Percentiles rank a stretch among this genome's conserved stretches.
phyloP scores from a whole-genome alignment of 1,140 invertebrate species.

The Dreissena polymorpha region DNA sequence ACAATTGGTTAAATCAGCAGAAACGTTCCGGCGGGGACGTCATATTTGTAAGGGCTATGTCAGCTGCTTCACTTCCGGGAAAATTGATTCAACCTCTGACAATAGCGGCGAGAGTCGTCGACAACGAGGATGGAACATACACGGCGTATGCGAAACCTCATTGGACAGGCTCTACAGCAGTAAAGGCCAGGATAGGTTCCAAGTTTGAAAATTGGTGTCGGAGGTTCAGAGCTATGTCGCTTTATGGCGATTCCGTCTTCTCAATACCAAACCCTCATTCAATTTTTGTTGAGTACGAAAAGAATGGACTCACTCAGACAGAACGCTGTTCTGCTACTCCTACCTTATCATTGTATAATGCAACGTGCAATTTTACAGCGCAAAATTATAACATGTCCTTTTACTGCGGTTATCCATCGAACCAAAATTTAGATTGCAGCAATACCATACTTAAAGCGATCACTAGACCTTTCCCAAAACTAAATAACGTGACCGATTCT shows the following conservation, averaged over 20 bases:
- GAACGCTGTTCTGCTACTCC: not conserved
- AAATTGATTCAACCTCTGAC: no score
- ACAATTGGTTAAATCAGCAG: no score
- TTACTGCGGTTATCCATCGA: not conserved
- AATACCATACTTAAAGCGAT: not conserved
- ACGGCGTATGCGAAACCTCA: not conserved
- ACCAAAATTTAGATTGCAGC: not conserved
- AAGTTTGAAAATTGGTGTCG: not conserved
- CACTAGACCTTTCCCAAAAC: not conserved
- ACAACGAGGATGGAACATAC: constrained; percentile 2
- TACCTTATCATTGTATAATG: not conserved
- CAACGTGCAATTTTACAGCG: not conserved
- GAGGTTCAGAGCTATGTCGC: not conserved
- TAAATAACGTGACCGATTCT: not conserved
- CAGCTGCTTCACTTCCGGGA: no score
- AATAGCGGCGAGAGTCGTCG: not conserved
- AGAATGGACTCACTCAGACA: not conserved
- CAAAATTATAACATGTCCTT: not conserved
- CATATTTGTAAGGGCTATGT: no score
- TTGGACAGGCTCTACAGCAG: not conserved
- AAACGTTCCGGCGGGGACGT: no score
- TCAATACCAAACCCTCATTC: not conserved
- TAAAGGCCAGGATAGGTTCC: not conserved
- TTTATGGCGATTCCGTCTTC: not conserved
- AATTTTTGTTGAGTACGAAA: not conserved